A percentile compares a stretch with the other conserved stretches of the same genome.
These are phyloP conservation scores for Alouatta palliata DNA, from an alignment of 2,113 vertebrate genomes.

Conservation along the genomic window DNA sequence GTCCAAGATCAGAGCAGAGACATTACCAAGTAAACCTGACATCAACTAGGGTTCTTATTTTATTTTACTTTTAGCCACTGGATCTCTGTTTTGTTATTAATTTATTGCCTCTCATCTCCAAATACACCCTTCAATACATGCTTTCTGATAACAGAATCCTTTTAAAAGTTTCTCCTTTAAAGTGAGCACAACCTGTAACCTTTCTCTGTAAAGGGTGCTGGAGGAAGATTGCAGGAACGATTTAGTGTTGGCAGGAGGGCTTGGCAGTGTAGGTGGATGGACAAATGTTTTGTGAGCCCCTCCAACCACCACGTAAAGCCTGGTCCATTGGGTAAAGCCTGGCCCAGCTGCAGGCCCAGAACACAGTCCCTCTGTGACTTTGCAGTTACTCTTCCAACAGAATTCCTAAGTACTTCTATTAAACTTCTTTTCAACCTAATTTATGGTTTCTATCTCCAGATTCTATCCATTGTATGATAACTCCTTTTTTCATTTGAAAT, in stretches of 20 bases:
- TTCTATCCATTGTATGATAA: background rate
- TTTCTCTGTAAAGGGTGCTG: background rate
- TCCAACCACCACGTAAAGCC: background rate
- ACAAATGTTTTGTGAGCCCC: background rate
- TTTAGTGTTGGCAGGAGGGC: background rate
- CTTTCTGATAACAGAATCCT: background rate
- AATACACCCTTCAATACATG: background rate
- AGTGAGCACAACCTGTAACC: background rate
- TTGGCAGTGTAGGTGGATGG: rapidly evolving
- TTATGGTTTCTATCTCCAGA: background rate
- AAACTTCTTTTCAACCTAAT: background rate
- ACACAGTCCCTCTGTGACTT: background rate
- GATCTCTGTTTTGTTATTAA: background rate
- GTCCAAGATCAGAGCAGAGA: background rate
- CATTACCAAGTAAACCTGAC: background rate
- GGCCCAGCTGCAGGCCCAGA: background rate
- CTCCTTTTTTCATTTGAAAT: background rate
- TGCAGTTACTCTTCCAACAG: background rate
- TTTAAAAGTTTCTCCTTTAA: background rate
- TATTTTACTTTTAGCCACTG: background rate
- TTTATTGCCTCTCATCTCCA: background rate
- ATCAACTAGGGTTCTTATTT: background rate
- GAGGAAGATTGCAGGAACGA: background rate
- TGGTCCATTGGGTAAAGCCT: background rate
- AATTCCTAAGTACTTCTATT: background rate